Conservation (phyloP, 2,113 vertebrate species). For the Chitala chitala region DNA sequence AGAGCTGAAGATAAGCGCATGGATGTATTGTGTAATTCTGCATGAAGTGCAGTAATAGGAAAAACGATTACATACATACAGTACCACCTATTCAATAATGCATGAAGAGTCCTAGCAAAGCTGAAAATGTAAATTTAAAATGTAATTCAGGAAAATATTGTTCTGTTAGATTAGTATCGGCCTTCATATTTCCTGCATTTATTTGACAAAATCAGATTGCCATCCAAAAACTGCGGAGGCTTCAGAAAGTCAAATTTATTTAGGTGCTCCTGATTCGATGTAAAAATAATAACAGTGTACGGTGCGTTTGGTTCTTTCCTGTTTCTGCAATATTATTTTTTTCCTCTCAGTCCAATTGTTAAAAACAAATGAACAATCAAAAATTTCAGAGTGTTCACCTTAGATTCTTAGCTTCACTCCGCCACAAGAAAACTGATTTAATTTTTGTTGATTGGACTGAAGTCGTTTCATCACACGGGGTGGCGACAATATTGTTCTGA, state of each 20-base stretch:
- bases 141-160: slow-evolving; percentile 5
- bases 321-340: not conserved
- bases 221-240: slow-evolving; percentile 4
- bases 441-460: slow-evolving; percentile 14
- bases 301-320: not conserved
- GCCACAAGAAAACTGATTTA: not conserved
- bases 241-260: slow-evolving; percentile 7
- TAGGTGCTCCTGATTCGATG: slow-evolving; percentile 5
- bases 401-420: not conserved
- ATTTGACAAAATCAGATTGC: slow-evolving; percentile 20
- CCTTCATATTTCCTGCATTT: slow-evolving; percentile 18
- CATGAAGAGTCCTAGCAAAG: slow-evolving; percentile 1
- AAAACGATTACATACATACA: not conserved
- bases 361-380: not conserved
- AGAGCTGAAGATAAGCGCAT: too few relatives aligned
- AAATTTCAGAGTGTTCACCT: not conserved
- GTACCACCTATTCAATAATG: slow-evolving; percentile 14
- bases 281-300: not conserved
- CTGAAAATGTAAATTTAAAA: slow-evolving; percentile 7
- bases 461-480: not conserved
- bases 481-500: slow-evolving; percentile 7
- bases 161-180: slow-evolving; percentile 22
- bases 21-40: not conserved
- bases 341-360: not conserved
- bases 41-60: not conserved